Conservation (phyloP, 2,113 vertebrate genomes). For the Trogon surrucura region DNA sequence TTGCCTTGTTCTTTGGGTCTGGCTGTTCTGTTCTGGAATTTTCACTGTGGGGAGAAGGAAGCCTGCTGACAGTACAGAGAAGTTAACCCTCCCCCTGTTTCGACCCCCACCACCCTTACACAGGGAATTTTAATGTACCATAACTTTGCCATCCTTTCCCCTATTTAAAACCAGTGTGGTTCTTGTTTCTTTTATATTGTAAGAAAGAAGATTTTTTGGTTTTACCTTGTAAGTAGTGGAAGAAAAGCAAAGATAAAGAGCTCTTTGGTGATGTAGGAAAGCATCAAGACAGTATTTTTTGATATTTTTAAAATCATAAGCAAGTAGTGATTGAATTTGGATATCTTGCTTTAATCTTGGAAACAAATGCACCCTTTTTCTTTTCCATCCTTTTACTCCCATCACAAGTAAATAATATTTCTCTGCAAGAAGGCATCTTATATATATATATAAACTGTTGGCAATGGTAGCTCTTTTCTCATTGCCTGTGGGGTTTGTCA, state of each 20-base stretch:
- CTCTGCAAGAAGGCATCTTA: neutral
- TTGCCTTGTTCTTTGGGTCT: conserved; percentile 31
- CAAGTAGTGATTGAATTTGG: neutral
- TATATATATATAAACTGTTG: neutral
- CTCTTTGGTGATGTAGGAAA: neutral
- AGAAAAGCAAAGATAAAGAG: neutral
- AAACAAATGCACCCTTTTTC: neutral
- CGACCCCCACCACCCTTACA: neutral
- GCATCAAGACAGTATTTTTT: neutral
- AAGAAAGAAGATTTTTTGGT: neutral
- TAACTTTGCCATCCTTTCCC: neutral
- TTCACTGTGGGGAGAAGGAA: neutral
- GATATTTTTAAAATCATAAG: neutral
- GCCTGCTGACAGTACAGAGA: neutral
- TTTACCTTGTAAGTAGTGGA: neutral
- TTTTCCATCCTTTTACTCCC: neutral
- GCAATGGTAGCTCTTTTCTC: neutral
- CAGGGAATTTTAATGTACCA: neutral
- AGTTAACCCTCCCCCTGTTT: neutral
- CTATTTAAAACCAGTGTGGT: neutral
- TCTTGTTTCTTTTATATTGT: neutral
- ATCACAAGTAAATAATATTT: neutral
- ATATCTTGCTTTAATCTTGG: neutral
- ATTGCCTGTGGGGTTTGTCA: neutral
- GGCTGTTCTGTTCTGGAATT: conserved; percentile 11